Evolutionary conservation across 2,797 vertebrate genomes (phyloP).

Genomic region (Anomalospiza imberbis): DNA sequence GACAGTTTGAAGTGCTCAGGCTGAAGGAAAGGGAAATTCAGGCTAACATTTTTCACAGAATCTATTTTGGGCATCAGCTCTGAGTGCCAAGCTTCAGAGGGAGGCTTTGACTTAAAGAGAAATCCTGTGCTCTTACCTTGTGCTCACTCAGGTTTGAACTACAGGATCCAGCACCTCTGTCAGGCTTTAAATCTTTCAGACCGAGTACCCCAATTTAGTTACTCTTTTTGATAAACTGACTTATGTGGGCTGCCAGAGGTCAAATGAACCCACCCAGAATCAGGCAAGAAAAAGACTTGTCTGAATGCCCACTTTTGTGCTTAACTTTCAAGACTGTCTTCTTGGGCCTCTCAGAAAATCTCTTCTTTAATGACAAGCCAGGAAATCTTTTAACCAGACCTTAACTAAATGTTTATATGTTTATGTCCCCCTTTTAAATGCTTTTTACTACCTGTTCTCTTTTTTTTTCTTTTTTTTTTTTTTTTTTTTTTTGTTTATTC

Average conservation of each 20-base stretch:
- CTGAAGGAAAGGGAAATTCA: constrained; percentile 30
- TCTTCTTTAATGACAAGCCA: not conserved
- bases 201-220: not conserved
- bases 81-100: constrained; percentile 34
- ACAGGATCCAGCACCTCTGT: not conserved
- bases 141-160: not conserved
- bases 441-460: too few relatives aligned
- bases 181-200: not conserved
- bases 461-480: not conserved
- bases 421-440: not conserved
- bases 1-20: constrained; percentile 26
- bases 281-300: not conserved
- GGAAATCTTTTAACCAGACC: constrained; percentile 21
- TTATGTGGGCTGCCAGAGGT: not conserved
- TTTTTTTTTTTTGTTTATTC: not conserved
- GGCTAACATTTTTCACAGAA: constrained; percentile 43
- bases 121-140: not conserved
- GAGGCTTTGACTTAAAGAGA: constrained; percentile 32
- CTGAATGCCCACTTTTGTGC: not conserved
- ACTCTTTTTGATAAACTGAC: not conserved
- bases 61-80: constrained; percentile 42
- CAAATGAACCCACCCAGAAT: not conserved
- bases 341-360: not conserved
- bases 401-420: not conserved
- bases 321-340: not conserved